Evolutionary conservation across 2,888 invertebrate genomes (phyloP), one percentile per base, ranked within the genome.

Genomic region (Tromatobia lineatoria): DNA sequence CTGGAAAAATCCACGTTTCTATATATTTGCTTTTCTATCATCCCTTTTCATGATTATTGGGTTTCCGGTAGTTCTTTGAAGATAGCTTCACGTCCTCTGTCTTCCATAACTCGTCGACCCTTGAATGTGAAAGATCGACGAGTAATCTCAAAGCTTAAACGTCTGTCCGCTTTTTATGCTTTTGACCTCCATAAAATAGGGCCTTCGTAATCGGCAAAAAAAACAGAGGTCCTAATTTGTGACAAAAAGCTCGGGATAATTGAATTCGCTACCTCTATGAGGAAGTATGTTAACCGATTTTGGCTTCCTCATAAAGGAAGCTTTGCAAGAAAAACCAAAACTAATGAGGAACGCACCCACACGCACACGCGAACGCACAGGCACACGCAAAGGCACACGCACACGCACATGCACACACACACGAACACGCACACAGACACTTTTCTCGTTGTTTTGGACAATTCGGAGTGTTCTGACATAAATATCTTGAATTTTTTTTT

Each of bases 241-340:
- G 57, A 6, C 25, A 57, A 57, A 25, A 57, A 57, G 57, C 57
- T 57, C 57, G 15, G 25, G 57, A 57, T 23, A 57, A 25, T 11
- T 57, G 3, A 57, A 57, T 57, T 25, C 0, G 10, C 54, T 10
- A 54, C n/a, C n/a, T n/a, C n/a, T n/a, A n/a, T n/a, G n/a, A n/a
- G n/a, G n/a, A n/a, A n/a, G n/a, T n/a, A n/a, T n/a, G n/a, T n/a
- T n/a, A n/a, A n/a, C n/a, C n/a, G n/a, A n/a, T n/a, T n/a, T n/a
- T n/a, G n/a, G n/a, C n/a, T n/a, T n/a, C n/a, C n/a, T n/a, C n/a
- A n/a, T n/a, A n/a, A n/a, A n/a, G n/a, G n/a, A n/a, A n/a, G n/a
- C n/a, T n/a, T n/a, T n/a, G n/a, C n/a, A n/a, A n/a, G n/a, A n/a
- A n/a, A n/a, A n/a, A n/a, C n/a, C n/a, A n/a, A n/a, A n/a, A n/a